Evolutionary conservation across 2,797 vertebrate genomes (phyloP), one percentile per base, ranked within the genome.

Genomic region (Tangara arthus): DNA sequence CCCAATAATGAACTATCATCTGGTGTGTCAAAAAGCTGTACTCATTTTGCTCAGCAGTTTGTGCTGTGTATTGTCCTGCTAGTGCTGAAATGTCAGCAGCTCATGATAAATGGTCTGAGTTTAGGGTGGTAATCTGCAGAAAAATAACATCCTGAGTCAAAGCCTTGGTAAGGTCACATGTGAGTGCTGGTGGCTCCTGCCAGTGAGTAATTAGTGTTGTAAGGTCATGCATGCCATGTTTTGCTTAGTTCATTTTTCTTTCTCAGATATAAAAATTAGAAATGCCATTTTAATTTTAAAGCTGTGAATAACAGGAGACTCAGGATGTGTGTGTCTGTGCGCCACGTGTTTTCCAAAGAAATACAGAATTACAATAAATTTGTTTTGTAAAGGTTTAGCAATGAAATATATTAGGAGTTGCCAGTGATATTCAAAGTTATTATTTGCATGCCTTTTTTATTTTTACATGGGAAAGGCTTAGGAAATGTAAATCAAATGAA

Each of bases 101-200:
- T 85, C 46, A 61, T 53, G 37, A 75, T 46, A 73, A 71, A 80
- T 18, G 8, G 27, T 44, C 17, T 50, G 55, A 44, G 18, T 73
- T 87, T 46, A 80, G 64, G 35, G 16, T 80, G 35, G 18, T 37
- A 83, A 47, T 9, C 8, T 57, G 34, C 53, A 87, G 50, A 65
- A 91, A 89, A 94, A 63, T 7, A 77, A 30, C 32, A 27, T 47
- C 60, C 61, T 81, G 87, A 70, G 61, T 75, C 87, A 92, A 89
- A 94, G 21, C 35, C 56, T 90, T 52, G 46, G 37, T 92, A 64
- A 52, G n/a, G 55, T 83, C 69, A 26, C 34, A 23, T 10, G 15
- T 34, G 57, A 69, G 22, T 28, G 28, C 52, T 2, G 4, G 75
- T 55, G 37, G 39, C 57, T 94, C 49, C 75, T 84, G 47, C 26